phyloP scores from a whole-genome alignment of 1,140 invertebrate genomes.

The Drosophila athabasca region DNA sequence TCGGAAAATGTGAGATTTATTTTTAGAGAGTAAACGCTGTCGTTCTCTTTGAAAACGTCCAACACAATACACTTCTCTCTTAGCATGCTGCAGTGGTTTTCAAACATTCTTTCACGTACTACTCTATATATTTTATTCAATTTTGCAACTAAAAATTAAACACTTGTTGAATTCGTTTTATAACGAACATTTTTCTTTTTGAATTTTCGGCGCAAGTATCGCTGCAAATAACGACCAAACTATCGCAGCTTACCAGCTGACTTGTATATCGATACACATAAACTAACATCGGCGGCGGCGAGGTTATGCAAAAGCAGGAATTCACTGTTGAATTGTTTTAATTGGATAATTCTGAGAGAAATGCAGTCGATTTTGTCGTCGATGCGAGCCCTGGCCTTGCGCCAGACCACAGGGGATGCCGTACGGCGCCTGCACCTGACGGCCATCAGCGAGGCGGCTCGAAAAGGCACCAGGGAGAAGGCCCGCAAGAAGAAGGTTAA shows the following conservation, averaged over 20 bases:
- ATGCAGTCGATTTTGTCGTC: constrained; percentile 67
- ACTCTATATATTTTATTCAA: no score
- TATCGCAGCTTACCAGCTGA: no score
- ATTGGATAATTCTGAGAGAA: constrained; percentile 43
- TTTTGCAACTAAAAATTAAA: no score
- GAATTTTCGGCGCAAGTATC: no score
- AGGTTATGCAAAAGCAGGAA: constrained; percentile 38
- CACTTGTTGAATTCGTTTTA: no score
- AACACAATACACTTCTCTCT: constrained; percentile 9
- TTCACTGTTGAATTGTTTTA: constrained; percentile 5
- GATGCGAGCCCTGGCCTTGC: constrained; percentile 65
- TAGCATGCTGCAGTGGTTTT: neutral
- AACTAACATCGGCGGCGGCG: neutral
- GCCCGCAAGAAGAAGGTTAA: constrained; percentile 89
- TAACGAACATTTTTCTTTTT: no score
- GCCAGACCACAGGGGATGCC: constrained; percentile 48
- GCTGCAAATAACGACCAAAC: no score
- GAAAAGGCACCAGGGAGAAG: constrained; percentile 90
- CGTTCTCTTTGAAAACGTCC: constrained; percentile 21
- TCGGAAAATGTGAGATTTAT: constrained; percentile 54
- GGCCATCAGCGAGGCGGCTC: constrained; percentile 86
- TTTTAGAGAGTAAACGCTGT: constrained; percentile 35
- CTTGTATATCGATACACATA: neutral
- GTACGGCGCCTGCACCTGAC: constrained; percentile 79
- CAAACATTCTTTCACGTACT: neutral